phyloP scores from a whole-genome alignment of 2,113 vertebrate genomes.

The Lathamus discolor region DNA sequence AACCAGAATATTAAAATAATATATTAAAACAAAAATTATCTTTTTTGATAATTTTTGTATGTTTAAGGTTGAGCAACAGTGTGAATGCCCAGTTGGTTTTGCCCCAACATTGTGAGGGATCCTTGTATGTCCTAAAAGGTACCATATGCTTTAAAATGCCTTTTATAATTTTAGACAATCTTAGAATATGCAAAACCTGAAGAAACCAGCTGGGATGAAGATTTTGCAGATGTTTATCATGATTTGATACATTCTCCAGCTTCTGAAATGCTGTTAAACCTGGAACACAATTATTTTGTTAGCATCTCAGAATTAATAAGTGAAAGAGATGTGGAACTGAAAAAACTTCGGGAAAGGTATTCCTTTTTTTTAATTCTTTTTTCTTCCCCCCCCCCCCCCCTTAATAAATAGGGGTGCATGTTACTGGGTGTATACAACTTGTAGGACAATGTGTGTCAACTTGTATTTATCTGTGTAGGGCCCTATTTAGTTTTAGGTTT shows the following conservation, averaged over 20 bases:
- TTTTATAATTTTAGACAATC: conserved; percentile 76
- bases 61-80: neutral
- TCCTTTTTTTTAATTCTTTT: neutral
- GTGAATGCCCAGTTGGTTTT: neutral
- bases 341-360: conserved; percentile 94
- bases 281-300: conserved; percentile 98
- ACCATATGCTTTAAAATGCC: neutral
- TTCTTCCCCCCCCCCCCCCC: no score
- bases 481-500: neutral
- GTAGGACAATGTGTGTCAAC: rapidly evolving
- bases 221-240: conserved; percentile 96
- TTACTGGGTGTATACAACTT: neutral
- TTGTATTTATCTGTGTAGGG: neutral
- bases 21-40: no score
- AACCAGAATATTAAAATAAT: no score
- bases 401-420: neutral
- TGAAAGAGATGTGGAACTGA: conserved; percentile 95
- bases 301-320: conserved; percentile 96
- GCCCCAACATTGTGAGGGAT: neutral
- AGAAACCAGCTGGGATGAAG: conserved; percentile 95
- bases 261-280: conserved; percentile 93
- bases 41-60: no score
- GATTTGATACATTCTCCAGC: conserved; percentile 97
- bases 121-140: neutral
- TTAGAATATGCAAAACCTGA: conserved; percentile 91